Evolutionary conservation across 1,140 invertebrate genomes (phyloP), one percentile per base, ranked within the genome.

Genomic region (Pomacea maculata): DNA sequence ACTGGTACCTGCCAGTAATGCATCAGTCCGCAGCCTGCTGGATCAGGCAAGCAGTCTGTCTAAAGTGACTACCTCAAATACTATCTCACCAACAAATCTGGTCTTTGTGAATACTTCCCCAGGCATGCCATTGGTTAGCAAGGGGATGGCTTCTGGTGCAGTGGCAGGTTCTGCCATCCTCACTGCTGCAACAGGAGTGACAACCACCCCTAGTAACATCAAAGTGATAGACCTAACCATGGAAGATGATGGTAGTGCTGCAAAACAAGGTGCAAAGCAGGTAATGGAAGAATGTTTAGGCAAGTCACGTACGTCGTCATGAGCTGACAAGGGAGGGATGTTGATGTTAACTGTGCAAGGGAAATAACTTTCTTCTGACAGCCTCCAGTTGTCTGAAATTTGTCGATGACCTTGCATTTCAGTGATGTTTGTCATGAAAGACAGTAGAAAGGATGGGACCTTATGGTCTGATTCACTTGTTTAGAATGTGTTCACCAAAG

Each of bases 141-240:
- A 71, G 19, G 65, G 29, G 7, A 54, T 78, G 77, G 9, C 77
- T 17, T 14, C 67, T 65, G 57, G 15, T 45, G 19, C 77, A 55
- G 52, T 34, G 10, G 52, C 21, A 15, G 67, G 65, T 12, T 29
- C 75, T 34, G n/a, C 77, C 10, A 70, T 54, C 6, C 15, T 70
- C 14, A 65, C 65, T 54, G 11, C 77, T 8, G 34, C 65, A 8
- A 25, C 77, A 21, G 77, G 65, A 8, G n/a, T 67, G 14, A 67
- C 65, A 52, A 29, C 67, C 15, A 65, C 29, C 21, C 67, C 67
- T 2, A 70, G 67, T 34, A 70, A 11, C 67, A 70, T 70, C 34
- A 85, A 87, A 71, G 78, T 85, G 3, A 85, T 87, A 55, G 86
- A 87, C 71, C 57, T 87, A 61, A 87, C 86, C 19, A 76, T 76